Base-by-base conservation (phyloP, 2,888 invertebrate species). In the Sarcophaga caerulescens region DNA sequence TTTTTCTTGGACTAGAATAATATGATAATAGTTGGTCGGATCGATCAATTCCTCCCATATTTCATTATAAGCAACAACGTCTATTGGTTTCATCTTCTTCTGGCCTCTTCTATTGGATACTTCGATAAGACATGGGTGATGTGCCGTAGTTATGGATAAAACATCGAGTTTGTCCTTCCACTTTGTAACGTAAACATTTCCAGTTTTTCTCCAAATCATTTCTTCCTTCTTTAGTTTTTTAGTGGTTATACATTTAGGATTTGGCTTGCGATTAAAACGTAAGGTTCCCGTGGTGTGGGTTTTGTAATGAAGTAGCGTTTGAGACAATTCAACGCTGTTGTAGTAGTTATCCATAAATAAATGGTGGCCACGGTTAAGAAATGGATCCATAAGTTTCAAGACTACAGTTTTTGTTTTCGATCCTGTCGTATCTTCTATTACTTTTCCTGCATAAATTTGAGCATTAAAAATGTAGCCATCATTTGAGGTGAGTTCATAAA, bases 51-150 rank as follows among this genome's bases (percentile, higher is more conserved):
- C 74, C 74, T 81, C 21, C 73, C 68, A 75, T 81, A 69, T 81
- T 74, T 62, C 62, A 74, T 74, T 81, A 60, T 74, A 74, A 62
- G 73, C 74, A 60, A 25, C 68, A 62, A 68, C 47, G 60, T 81
- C 81, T 74, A 81, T 62, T 81, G 74, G 81, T 74, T 81, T 81
- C 62, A 68, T 74, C 68, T 81, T 81, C 68, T 74, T 68, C 45
- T 60, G 47, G n/a, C 68, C 19, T 74, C 68, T 60, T 62, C 69
- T 66, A 68, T 81, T 75, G 17, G 69, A 69, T 45, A 63, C 63
- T 75, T 81, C 69, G 47, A 70, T 76, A 62, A 81, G 62, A 57
- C 70, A 35, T 63, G 81, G 81, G 12, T 81, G 77, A 59, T 77
- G 68, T 68, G 77, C 77, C 68, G 68, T 77, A 65, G 45, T 45